Conservation (phyloP, 2,888 invertebrate species). For the Latrodectus hesperus region DNA sequence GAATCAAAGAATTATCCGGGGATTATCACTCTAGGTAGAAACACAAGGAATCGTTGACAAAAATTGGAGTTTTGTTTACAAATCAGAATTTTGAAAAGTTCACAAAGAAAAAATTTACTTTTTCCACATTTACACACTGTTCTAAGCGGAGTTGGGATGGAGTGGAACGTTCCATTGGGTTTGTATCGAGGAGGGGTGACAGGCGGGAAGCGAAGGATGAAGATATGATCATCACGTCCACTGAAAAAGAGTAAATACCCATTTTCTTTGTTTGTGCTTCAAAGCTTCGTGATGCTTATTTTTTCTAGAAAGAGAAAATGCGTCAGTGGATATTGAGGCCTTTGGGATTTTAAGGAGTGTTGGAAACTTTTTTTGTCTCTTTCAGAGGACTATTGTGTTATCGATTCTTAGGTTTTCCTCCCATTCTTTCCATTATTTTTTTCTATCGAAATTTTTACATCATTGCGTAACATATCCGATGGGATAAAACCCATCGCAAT, state of each 20-base stretch:
- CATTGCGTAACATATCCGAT: too few relatives aligned
- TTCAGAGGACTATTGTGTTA: background rate
- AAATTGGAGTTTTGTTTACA: too few relatives aligned
- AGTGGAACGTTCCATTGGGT: constrained; percentile 33
- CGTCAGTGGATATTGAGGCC: background rate
- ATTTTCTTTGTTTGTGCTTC: background rate
- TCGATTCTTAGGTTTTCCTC: too few relatives aligned
- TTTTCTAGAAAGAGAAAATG: background rate
- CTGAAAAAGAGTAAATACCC: constrained; percentile 5
- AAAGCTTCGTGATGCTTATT: background rate
- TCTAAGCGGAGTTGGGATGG: background rate
- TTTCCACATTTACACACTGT: constrained; percentile 26
- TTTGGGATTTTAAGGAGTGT: background rate
- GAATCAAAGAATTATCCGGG: background rate
- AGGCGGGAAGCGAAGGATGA: constrained; percentile 34
- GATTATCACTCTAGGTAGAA: background rate
- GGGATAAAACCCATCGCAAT: too few relatives aligned
- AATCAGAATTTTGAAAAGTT: too few relatives aligned
- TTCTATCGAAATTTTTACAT: too few relatives aligned
- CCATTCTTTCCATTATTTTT: too few relatives aligned
- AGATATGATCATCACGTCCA: constrained; percentile 19
- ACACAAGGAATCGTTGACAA: too few relatives aligned
- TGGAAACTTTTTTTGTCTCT: background rate
- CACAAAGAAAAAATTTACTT: background rate
- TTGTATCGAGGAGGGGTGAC: constrained; percentile 10